These are phyloP conservation scores for Oscheius sp. DNA, from an alignment of 2,888 invertebrate genomes.

Conservation along the genomic window DNA sequence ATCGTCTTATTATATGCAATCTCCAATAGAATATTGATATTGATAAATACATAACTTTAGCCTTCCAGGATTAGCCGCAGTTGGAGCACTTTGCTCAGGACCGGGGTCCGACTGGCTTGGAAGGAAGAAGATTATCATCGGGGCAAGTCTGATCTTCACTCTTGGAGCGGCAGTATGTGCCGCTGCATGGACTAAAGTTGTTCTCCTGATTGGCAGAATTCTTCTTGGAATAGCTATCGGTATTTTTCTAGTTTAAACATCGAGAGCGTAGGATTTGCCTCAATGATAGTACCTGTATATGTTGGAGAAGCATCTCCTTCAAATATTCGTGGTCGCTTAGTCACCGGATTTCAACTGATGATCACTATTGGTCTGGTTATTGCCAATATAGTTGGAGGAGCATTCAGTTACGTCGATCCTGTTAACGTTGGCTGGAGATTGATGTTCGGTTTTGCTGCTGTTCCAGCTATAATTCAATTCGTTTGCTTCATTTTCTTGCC, in stretches of 20 bases:
- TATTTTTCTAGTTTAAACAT: conserved; percentile 2
- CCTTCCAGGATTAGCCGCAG: conserved; percentile 44
- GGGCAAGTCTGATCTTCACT: conserved; percentile 73
- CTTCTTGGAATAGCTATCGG: conserved; percentile 53
- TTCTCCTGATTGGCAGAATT: conserved; percentile 43
- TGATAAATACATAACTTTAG: too few relatives aligned
- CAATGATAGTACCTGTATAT: conserved; percentile 75
- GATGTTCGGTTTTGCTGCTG: conserved; percentile 70
- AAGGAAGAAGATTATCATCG: conserved; percentile 73
- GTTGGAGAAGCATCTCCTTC: conserved; percentile 75
- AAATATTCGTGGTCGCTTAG: conserved; percentile 73
- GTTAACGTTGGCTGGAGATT: conserved; percentile 74
- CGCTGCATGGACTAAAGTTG: conserved; percentile 38
- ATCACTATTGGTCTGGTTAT: conserved; percentile 75
- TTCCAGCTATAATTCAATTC: conserved; percentile 74
- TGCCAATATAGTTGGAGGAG: conserved; percentile 73
- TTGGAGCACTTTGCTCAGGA: conserved; percentile 65
- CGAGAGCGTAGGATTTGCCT: conserved; percentile 44
- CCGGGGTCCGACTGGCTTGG: conserved; percentile 73
- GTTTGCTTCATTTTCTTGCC: conserved; percentile 75
- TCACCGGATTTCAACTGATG: conserved; percentile 74
- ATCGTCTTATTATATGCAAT: too few relatives aligned
- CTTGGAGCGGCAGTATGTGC: conserved; percentile 72
- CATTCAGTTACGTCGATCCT: conserved; percentile 72
- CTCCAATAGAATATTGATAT: too few relatives aligned